Conservation (phyloP, 2,888 invertebrate genomes). For the Philereme vetulata region DNA sequence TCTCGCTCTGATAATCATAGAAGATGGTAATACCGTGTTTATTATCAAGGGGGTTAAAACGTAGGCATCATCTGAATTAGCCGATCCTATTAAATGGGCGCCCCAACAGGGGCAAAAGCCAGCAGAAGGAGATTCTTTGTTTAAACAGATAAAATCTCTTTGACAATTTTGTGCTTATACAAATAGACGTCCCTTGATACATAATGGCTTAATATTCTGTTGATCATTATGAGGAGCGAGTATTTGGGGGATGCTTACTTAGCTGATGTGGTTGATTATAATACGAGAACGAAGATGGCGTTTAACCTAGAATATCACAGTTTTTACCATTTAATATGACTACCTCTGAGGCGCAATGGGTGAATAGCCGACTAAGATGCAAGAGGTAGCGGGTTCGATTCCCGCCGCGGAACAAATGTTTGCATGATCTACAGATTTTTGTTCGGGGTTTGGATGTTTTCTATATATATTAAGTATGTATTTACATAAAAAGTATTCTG, state of each 20-base stretch:
- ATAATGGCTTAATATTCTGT: slow-evolving; percentile 73
- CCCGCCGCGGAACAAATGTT: too few species aligned
- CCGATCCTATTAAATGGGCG: slow-evolving; percentile 76
- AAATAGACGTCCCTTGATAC: slow-evolving; percentile 77
- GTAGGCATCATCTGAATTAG: slow-evolving; percentile 78
- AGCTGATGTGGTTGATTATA: slow-evolving; percentile 23
- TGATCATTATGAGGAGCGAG: slow-evolving; percentile 47
- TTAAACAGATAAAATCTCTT: slow-evolving; percentile 83
- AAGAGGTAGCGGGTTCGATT: too few species aligned
- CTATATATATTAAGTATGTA: too few species aligned
- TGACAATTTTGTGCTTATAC: slow-evolving; percentile 83
- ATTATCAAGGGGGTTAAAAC: slow-evolving; percentile 75
- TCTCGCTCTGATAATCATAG: slow-evolving; percentile 35
- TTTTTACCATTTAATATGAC: too few species aligned
- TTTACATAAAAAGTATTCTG: too few species aligned
- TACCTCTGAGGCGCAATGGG: too few species aligned
- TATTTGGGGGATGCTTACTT: slow-evolving; percentile 42
- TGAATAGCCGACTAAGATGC: too few species aligned
- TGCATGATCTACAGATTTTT: too few species aligned
- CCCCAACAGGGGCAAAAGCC: slow-evolving; percentile 71
- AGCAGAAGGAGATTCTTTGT: slow-evolving; percentile 80
- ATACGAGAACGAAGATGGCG: too few species aligned
- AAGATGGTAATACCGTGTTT: slow-evolving; percentile 53
- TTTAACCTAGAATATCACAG: too few species aligned
- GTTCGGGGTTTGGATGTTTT: too few species aligned